Evolutionary conservation across 2,888 invertebrate genomes (phyloP).

Genomic region (Glyphotaelius pellucidus): DNA sequence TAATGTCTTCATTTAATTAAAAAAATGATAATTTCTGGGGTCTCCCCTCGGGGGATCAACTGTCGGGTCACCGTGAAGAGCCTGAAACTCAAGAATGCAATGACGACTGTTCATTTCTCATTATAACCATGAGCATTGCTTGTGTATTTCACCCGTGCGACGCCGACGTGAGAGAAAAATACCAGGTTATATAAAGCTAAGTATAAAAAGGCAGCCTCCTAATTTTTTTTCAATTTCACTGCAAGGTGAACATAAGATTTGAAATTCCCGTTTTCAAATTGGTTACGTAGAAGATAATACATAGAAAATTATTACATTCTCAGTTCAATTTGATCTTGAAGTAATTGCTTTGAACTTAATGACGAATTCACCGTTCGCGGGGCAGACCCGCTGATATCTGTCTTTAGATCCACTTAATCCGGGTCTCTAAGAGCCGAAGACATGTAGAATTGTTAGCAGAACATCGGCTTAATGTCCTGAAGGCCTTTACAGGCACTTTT

Average conservation of each 20-base stretch:
- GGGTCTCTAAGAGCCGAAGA: neutral
- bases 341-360: conserved; percentile 18
- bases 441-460: conserved; percentile 20
- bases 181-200: neutral
- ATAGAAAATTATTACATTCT: neutral
- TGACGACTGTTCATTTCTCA: neutral
- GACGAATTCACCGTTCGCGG: conserved; percentile 11
- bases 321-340: conserved; percentile 3
- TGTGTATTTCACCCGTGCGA: neutral
- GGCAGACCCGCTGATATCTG: conserved; percentile 15
- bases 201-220: neutral
- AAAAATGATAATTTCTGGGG: too few relatives aligned
- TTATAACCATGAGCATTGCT: neutral
- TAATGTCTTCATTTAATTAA: too few relatives aligned
- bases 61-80: neutral
- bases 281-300: neutral
- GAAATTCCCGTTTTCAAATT: neutral
- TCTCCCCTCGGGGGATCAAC: too few relatives aligned
- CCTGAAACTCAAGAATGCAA: neutral
- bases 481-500: conserved; percentile 32
- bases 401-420: conserved; percentile 8
- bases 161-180: neutral
- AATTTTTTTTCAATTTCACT: neutral
- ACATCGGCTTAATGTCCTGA: conserved; percentile 25
- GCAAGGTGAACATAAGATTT: neutral